Base-by-base conservation (phyloP, 2,888 invertebrate genomes). In the Epinotia demarniana region DNA sequence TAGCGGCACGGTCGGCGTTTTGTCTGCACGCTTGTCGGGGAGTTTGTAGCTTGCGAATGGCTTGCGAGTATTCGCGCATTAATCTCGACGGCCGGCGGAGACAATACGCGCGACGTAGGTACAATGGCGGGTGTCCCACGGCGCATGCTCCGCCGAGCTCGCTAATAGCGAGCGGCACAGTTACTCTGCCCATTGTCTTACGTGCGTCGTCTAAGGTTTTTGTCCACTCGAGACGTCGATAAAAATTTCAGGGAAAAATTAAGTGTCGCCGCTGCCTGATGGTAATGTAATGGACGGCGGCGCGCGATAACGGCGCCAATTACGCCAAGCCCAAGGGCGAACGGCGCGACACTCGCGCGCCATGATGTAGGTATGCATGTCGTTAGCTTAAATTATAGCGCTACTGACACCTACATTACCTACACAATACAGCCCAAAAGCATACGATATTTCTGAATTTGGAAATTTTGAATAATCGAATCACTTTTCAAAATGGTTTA, bases 131-230 rank as follows among this genome's bases (percentile, higher is more conserved):
- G 69, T 77, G 78, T 84, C 84, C 79, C 83, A 83, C 83, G 81
- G 75, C 80, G 79, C 80, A 81, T 78, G 81, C 81, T 80, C 78
- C 76, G 76, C 71, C 77, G 72, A 75, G 67, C 80, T 79, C 76
- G 80, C 81, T 81, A 82, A 81, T 80, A 80, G 74, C 80, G 80
- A 80, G 73, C 80, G 80, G 78, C 84, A 86, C 87, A 84, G 87
- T 87, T 87, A 86, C 79, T 82, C 81, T 81, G 81, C 81, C 82
- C 81, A 87, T 87, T 87, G 87, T 89, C 83, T 85, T 76, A 76
- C 78, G 83, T 81, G 84, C 81, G 80, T 81, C 82, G 81, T 81
- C 82, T 77, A 79, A 78, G 81, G 84, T 92, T 92, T 92, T 92
- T 92, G 86, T 87, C 82, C 81, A 84, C 80, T 84, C 79, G 80